phyloP scores from a whole-genome alignment of 2,888 invertebrate species.

The Pachliopta kotzebuea region DNA sequence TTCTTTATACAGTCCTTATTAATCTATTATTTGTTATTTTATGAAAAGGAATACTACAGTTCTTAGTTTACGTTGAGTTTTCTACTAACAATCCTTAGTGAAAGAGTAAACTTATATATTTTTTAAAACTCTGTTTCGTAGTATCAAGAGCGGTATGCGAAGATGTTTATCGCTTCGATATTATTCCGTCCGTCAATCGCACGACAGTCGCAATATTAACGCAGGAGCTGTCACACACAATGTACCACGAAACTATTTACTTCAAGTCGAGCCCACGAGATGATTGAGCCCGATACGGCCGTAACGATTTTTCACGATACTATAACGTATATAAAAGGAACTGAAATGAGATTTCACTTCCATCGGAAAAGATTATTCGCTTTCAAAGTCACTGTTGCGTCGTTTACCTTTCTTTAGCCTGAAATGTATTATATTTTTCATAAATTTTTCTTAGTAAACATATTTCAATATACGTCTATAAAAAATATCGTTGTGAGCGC shows the following conservation, averaged over 20 bases:
- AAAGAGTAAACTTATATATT: no score
- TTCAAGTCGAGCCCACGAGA: slow-evolving; percentile 41
- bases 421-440: slow-evolving; percentile 15
- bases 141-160: slow-evolving; percentile 26
- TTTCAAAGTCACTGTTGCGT: slow-evolving; percentile 32
- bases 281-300: slow-evolving; percentile 60
- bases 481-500: background rate
- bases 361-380: slow-evolving; percentile 51
- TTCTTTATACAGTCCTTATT: no score
- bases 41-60: no score
- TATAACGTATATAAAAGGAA: slow-evolving; percentile 57
- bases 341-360: slow-evolving; percentile 59
- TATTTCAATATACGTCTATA: background rate
- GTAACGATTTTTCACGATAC: slow-evolving; percentile 55
- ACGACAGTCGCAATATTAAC: slow-evolving; percentile 40
- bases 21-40: no score
- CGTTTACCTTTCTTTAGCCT: slow-evolving; percentile 1
- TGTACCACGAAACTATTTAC: slow-evolving; percentile 44
- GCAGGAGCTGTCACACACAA: slow-evolving; percentile 49
- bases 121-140: slow-evolving; percentile 9
- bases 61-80: no score
- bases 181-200: slow-evolving; percentile 55
- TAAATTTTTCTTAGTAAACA: background rate
- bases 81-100: no score
- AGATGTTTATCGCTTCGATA: slow-evolving; percentile 54